These are phyloP conservation scores for Scotopteryx bipunctaria DNA, from an alignment of 2,888 invertebrate species.

Conservation along the genomic window DNA sequence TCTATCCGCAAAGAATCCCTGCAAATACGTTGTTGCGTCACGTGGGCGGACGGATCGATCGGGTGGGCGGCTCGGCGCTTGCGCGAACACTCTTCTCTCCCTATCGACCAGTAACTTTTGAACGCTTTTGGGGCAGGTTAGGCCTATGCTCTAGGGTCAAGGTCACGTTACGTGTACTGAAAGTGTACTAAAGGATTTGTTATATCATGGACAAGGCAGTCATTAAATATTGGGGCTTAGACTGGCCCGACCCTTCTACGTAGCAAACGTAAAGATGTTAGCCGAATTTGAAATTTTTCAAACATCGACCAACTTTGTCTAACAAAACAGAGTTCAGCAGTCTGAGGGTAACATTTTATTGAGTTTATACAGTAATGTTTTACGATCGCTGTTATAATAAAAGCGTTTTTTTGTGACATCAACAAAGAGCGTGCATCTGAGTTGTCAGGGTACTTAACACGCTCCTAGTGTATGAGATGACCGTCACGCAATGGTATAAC, in stretches of 20 bases:
- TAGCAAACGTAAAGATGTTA: neutral
- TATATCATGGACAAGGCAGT: slow-evolving; percentile 34
- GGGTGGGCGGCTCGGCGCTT: slow-evolving; percentile 66
- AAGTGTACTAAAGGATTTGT: slow-evolving; percentile 47
- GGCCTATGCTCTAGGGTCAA: slow-evolving; percentile 82
- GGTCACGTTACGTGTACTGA: slow-evolving; percentile 69
- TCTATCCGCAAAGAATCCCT: slow-evolving; percentile 75
- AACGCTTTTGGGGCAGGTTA: slow-evolving; percentile 83
- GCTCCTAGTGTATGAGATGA: neutral
- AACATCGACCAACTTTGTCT: neutral
- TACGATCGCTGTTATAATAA: too few relatives aligned
- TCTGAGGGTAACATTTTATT: neutral
- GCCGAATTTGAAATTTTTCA: neutral
- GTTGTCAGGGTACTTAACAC: too few relatives aligned
- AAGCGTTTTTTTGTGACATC: too few relatives aligned
- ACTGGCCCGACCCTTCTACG: slow-evolving; percentile 9
- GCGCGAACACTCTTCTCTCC: slow-evolving; percentile 68
- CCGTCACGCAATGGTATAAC: too few relatives aligned
- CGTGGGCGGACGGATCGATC: slow-evolving; percentile 80
- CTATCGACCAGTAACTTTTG: slow-evolving; percentile 77
- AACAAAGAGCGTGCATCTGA: too few relatives aligned
- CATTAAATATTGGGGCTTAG: slow-evolving; percentile 31
- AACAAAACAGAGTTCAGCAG: neutral
- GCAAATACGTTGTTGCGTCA: slow-evolving; percentile 80
- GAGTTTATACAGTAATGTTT: too few relatives aligned